A percentile compares a stretch with the other conserved stretches of the same genome.
Conservation (phyloP, 2,797 vertebrate genomes). For the Tarsius wallacei region DNA sequence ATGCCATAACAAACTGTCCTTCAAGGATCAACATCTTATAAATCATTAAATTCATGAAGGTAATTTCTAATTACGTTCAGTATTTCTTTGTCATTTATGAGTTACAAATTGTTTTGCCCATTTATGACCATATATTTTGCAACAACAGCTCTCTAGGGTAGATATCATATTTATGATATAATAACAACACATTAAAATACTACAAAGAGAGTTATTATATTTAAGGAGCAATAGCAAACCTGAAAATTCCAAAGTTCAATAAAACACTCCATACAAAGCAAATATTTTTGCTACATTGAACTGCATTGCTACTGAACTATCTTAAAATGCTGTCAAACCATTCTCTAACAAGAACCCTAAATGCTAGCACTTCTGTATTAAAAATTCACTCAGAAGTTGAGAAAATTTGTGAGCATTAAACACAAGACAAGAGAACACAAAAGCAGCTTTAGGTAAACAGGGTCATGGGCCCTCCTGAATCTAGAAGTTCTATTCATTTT, state of each 20-base stretch:
- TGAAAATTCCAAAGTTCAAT: slow-evolving; percentile 2
- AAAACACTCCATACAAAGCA: background rate
- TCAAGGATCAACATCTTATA: background rate
- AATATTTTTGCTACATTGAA: background rate
- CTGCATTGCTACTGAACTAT: background rate
- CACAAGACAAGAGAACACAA: background rate
- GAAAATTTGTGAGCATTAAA: background rate
- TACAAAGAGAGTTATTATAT: background rate
- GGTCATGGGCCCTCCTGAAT: background rate
- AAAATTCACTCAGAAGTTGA: background rate
- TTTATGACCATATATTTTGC: background rate
- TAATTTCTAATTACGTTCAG: slow-evolving; percentile 34
- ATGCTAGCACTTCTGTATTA: background rate
- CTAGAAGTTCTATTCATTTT: background rate
- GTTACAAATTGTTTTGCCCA: slow-evolving; percentile 29
- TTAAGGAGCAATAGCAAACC: slow-evolving; percentile 21
- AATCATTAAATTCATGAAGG: background rate
- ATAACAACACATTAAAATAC: background rate
- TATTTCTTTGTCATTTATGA: slow-evolving; percentile 2
- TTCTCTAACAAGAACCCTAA: background rate
- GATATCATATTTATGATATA: background rate
- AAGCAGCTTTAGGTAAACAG: background rate
- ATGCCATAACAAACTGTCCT: background rate
- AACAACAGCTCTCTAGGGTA: background rate
- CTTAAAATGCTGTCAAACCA: background rate